phyloP scores from a whole-genome alignment of 2,797 vertebrate species.

The Cynodonichthys magdalenae region DNA sequence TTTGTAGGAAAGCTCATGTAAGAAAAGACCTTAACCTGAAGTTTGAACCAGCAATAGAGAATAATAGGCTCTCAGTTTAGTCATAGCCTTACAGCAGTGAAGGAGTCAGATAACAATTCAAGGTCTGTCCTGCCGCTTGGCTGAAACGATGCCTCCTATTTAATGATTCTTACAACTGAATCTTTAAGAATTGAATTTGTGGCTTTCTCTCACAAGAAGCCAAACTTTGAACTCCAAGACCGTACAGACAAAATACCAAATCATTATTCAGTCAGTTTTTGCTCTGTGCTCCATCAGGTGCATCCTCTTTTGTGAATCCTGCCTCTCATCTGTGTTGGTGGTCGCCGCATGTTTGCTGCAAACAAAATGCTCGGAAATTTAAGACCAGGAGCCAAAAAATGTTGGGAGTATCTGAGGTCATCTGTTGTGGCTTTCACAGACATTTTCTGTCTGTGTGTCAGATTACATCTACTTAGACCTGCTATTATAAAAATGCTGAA shows the following conservation, averaged over 20 bases:
- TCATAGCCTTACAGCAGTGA: background rate
- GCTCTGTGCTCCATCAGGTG: background rate
- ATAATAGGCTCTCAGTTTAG: background rate
- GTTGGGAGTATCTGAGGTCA: slow-evolving; percentile 13
- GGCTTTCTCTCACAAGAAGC: slow-evolving; percentile 21
- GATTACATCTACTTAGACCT: slow-evolving; percentile 41
- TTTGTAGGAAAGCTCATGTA: too few species aligned
- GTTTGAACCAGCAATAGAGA: background rate
- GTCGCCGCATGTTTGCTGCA: slow-evolving; percentile 2
- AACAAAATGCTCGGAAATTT: slow-evolving; percentile 27
- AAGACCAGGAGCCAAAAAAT: background rate
- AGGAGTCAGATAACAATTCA: too few species aligned
- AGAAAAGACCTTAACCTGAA: too few species aligned
- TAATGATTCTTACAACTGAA: background rate
- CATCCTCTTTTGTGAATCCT: slow-evolving; percentile 13
- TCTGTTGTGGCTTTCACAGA: slow-evolving; percentile 21
- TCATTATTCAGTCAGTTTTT: too few species aligned
- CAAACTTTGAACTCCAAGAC: slow-evolving; percentile 34
- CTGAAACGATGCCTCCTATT: background rate
- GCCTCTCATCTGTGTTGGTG: slow-evolving; percentile 6
- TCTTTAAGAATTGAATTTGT: background rate
- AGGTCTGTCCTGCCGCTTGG: too few species aligned
- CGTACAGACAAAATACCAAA: background rate
- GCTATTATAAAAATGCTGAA: slow-evolving; percentile 28
- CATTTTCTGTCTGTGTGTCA: slow-evolving; percentile 23